Evolutionary conservation across 92 coral and sea anemone genomes (phyloP), one percentile per base, ranked within the genome.

Genomic region (Metridium senile): DNA sequence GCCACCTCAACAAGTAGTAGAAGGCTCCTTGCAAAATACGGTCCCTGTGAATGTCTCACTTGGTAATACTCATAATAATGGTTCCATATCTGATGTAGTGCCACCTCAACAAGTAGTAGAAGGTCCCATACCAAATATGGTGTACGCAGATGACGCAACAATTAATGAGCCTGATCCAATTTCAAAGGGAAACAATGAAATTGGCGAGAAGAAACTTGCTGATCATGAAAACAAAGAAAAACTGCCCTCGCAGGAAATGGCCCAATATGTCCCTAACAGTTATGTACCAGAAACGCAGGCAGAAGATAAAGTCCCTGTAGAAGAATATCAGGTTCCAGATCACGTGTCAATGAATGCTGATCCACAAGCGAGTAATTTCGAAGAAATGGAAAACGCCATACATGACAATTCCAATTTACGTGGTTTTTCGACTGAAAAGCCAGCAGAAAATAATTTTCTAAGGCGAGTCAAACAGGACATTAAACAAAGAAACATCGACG

Each of bases 381-480:
- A 39, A 13, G 49, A 39, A 39, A 39, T 39, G 49, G 8, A 39
- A 6, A 39, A 39, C 13, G 13, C 6, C 13, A 13, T 4, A 13
- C 49, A 6, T 39, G 49, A 39, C 49, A 54, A 54, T 54, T 17
- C 39, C 21, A 29, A 7, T 31, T 10, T 21, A 66, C 13, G n/a
- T n/a, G n/a, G n/a, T n/a, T n/a, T n/a, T n/a, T n/a, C n/a, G n/a
- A 19, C 54, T n/a, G 28, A 35, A 16, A 28, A 13, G 39, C 57
- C 25, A 29, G 64, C 63, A 26, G 43, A 51, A 9, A 54, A 43
- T 18, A 82, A 58, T 18, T 47, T 92, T 51, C 59, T 91, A 11
- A 78, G 82, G 20, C 86, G 97, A 11, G 91, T 89, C n/a, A 68
- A 71, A 32, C 78, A 92, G 23, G 91, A 89, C 76, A 86, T 92